Evolutionary conservation across 2,113 vertebrate genomes (phyloP).

Genomic region (Trematocara zebra): DNA sequence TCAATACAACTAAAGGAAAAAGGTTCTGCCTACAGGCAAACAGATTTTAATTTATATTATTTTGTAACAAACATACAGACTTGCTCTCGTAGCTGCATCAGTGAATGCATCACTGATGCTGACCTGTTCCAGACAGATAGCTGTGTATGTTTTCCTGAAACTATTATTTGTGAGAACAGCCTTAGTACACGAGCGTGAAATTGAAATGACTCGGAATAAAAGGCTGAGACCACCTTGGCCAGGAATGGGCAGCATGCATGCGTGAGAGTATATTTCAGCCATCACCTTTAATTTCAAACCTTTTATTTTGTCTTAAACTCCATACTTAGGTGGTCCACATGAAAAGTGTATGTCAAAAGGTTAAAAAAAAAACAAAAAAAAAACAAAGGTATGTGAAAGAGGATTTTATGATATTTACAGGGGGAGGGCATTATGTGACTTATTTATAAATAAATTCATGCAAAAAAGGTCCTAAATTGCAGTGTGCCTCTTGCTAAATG

Average conservation of each 20-base stretch:
- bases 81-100: background rate
- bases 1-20: slow-evolving; percentile 26
- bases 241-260: background rate
- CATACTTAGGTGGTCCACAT: background rate
- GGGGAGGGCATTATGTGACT: background rate
- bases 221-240: background rate
- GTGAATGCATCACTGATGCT: slow-evolving; percentile 8
- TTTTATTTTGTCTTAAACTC: background rate
- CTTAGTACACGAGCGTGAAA: background rate
- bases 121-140: background rate
- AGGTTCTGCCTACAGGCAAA: slow-evolving; percentile 6
- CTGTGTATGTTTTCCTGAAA: background rate
- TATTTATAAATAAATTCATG: background rate
- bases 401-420: background rate
- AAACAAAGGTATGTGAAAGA: background rate
- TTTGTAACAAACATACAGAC: slow-evolving; percentile 6
- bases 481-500: background rate
- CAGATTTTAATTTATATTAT: slow-evolving; percentile 37
- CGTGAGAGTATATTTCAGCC: background rate
- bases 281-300: background rate
- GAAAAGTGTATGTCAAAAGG: background rate
- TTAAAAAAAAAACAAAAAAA: rapidly evolving
- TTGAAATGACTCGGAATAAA: background rate
- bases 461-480: background rate
- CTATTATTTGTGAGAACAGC: background rate